These are phyloP conservation scores for Phylloscopus whistleri DNA, from an alignment of 2,113 vertebrate genomes.

Conservation along the genomic window DNA sequence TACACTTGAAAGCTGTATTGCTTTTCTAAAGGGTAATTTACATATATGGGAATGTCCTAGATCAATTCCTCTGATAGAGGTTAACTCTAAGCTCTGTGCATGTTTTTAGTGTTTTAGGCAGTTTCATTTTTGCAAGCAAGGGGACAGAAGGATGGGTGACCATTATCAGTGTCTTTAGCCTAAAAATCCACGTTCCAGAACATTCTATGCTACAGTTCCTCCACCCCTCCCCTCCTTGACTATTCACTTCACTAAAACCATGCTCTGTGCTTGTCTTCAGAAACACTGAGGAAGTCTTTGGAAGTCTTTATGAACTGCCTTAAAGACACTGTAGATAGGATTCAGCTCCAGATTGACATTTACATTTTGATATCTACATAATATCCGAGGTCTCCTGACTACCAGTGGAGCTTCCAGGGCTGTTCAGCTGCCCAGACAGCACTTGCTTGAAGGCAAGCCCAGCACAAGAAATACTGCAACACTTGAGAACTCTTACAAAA, in stretches of 20 bases:
- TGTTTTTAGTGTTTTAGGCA: not conserved
- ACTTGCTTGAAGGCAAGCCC: not conserved
- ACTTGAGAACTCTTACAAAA: not conserved
- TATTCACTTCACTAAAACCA: not conserved
- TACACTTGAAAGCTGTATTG: not conserved
- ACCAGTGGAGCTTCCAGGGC: not conserved
- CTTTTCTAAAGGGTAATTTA: not conserved
- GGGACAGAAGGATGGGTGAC: not conserved
- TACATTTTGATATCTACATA: not conserved
- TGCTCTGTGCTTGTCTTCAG: not conserved
- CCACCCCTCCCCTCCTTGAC: not conserved
- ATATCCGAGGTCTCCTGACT: not conserved
- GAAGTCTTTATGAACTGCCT: not conserved
- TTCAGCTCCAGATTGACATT: not conserved
- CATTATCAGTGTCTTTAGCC: not conserved
- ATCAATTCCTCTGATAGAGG: not conserved
- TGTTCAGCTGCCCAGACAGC: not conserved
- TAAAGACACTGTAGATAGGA: not conserved
- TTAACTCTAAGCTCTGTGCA: not conserved
- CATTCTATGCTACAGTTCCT: not conserved
- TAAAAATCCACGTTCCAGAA: not conserved
- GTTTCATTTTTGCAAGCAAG: not conserved
- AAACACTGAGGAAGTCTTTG: not conserved
- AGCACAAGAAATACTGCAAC: not conserved
- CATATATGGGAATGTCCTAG: not conserved